Evolutionary conservation across 2,888 invertebrate genomes (phyloP), one percentile per base, ranked within the genome.

Genomic region (Drosophila peninsularis): DNA sequence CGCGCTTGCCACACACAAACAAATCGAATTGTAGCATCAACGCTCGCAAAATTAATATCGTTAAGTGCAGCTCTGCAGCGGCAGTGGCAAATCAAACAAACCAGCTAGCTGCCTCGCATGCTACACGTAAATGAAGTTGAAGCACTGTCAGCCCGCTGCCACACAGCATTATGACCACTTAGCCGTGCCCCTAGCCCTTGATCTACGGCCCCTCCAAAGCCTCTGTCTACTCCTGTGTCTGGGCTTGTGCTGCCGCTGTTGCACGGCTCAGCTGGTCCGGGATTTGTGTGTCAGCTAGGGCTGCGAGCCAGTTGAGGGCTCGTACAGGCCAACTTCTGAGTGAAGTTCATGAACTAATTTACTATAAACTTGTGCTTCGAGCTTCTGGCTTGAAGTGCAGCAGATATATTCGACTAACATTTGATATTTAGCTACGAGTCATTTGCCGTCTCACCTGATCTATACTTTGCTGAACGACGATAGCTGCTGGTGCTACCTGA

Each of bases 41-140:
- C 66, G 65, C 65, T 69, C 32, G 56, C 39, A 41, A 71, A 83
- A 79, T 83, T 86, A 83, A 86, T 86, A 83, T 69, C 45, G 70
- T 68, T 77, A 80, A 83, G 83, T 85, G 83, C 80, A 70, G 44
- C 61, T 52, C 50, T 24, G 54, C 53, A 66, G 64, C 62, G 62
- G 58, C 69, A 68, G 70, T 66, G 60, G 78, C 66, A 80, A 82
- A 71, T 80, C 73, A 78, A 78, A 71, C 68, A 68, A 70, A 73
- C 64, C 78, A 66, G 68, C 47, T 49, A 66, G 68, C 47, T 49
- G 60, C 57, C 49, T 50, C 50, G 17, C 52, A 36, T 52, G 52
- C 52, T 11, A 39, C 71, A 71, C 65, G 67, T 68, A 78, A 73
- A 77, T 77, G 63, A 64, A 70, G 62, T 77, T 77, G 67, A 58